Conservation (phyloP, 2,888 invertebrate species). For the Dasypolia templi region DNA sequence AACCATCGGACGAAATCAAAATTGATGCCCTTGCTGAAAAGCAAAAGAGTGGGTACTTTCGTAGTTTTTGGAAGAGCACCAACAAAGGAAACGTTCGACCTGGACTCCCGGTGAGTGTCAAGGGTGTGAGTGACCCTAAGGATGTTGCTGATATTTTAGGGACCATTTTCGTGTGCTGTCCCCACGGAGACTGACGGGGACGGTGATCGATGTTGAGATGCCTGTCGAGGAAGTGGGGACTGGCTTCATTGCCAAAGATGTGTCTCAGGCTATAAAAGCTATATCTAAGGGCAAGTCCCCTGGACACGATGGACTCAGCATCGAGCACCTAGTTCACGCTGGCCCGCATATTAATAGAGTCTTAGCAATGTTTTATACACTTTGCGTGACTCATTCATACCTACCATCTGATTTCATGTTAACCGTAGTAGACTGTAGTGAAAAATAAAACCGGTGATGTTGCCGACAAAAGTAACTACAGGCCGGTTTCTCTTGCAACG, state of each 20-base stretch:
- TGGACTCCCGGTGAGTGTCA: background rate
- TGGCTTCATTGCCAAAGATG: slow-evolving; percentile 2
- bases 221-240: too few relatives aligned
- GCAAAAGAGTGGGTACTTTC: background rate
- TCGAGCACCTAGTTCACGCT: too few relatives aligned
- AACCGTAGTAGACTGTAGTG: too few relatives aligned
- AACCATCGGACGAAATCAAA: background rate
- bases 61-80: slow-evolving; percentile 15
- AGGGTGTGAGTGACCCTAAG: background rate
- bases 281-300: too few relatives aligned
- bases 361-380: too few relatives aligned
- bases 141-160: background rate
- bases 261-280: too few relatives aligned
- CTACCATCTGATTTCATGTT: too few relatives aligned
- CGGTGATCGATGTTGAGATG: background rate
- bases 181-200: background rate
- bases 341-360: too few relatives aligned
- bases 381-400: too few relatives aligned
- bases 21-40: background rate
- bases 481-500: background rate
- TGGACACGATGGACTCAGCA: too few relatives aligned
- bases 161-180: background rate
- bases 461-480: background rate
- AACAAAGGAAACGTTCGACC: background rate
- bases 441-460: background rate